Evolutionary conservation across 2,113 vertebrate genomes (phyloP).

Genomic region (Thymallus thymallus): DNA sequence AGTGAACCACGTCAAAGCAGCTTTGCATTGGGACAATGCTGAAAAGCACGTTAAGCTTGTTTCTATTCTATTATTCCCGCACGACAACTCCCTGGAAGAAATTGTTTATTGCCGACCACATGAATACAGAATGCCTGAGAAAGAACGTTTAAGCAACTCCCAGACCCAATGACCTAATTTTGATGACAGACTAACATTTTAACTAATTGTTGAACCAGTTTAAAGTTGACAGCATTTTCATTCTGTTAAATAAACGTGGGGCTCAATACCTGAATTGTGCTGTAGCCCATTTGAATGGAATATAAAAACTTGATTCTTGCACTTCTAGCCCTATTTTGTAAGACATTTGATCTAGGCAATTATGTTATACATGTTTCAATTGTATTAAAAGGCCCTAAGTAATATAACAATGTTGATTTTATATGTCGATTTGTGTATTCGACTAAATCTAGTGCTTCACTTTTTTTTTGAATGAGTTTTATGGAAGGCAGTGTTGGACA

Average conservation of each 20-base stretch:
- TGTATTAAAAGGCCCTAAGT: too few species aligned
- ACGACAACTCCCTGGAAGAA: conserved; percentile 49
- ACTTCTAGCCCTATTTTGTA: neutral
- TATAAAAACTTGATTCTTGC: neutral
- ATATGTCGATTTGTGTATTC: too few species aligned
- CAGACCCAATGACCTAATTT: conserved; percentile 61
- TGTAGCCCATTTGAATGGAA: neutral
- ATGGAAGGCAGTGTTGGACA: too few species aligned
- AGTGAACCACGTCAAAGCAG: conserved; percentile 76
- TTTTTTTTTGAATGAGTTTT: too few species aligned
- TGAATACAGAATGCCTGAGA: conserved; percentile 67
- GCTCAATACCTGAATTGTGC: neutral
- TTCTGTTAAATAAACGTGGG: neutral
- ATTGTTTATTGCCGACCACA: conserved; percentile 60
- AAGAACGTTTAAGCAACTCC: conserved; percentile 56
- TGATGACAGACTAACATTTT: conserved; percentile 12
- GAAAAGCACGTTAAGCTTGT: conserved; percentile 52
- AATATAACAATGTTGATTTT: too few species aligned
- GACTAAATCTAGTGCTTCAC: too few species aligned
- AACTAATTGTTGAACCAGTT: conserved; percentile 9
- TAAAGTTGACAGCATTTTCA: neutral
- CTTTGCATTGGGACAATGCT: conserved; percentile 73
- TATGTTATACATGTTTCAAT: too few species aligned
- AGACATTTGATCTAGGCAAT: too few species aligned
- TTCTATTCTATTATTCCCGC: conserved; percentile 71